Evolutionary conservation across 2,888 invertebrate species (phyloP).

Genomic region (Electrophaes corylata): DNA sequence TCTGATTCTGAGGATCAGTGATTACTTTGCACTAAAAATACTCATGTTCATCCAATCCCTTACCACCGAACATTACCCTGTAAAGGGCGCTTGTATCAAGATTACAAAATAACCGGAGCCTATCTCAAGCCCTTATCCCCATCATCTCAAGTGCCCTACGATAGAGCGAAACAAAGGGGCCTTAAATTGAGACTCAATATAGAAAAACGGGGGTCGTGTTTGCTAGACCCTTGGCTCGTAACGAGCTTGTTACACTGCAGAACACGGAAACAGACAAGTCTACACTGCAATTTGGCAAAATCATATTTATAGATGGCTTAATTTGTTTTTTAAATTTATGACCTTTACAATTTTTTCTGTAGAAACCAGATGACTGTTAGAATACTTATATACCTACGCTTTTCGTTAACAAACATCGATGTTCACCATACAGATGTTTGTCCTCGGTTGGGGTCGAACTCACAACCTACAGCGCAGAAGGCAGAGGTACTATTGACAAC

Average conservation of each 20-base stretch:
- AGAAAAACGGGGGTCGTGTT: constrained; percentile 64
- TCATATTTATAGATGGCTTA: no score
- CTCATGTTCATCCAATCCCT: neutral
- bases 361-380: no score
- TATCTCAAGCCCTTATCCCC: constrained; percentile 32
- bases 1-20: no score
- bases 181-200: constrained; percentile 62
- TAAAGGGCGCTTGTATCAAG: constrained; percentile 13
- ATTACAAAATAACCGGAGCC: constrained; percentile 23
- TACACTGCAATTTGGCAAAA: neutral
- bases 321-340: no score
- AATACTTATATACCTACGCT: no score
- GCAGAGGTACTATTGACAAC: no score
- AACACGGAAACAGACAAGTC: constrained; percentile 32
- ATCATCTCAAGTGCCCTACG: constrained; percentile 34
- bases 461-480: no score
- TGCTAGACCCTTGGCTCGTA: constrained; percentile 59
- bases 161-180: constrained; percentile 58
- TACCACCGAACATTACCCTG: neutral
- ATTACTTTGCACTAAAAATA: neutral
- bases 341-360: no score
- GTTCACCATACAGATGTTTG: no score
- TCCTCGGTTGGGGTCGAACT: no score
- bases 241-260: constrained; percentile 57
- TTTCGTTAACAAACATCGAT: no score